These are phyloP conservation scores for Uria aalge DNA, from an alignment of 2,113 vertebrate genomes.

Conservation along the genomic window DNA sequence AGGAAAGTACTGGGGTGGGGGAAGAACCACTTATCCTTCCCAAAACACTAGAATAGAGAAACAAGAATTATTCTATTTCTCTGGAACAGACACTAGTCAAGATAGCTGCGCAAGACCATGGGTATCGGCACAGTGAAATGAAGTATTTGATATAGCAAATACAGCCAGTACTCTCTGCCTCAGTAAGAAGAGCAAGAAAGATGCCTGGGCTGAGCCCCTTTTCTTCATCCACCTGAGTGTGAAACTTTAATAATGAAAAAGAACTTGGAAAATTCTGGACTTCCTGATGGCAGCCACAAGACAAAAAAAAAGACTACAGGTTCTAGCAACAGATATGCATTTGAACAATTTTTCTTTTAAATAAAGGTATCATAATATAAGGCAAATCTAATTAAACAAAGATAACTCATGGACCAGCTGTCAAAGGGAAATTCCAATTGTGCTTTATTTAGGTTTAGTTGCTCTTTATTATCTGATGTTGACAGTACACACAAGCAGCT, in stretches of 20 bases:
- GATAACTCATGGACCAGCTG: neutral
- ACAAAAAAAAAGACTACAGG: neutral
- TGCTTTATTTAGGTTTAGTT: neutral
- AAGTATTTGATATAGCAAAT: neutral
- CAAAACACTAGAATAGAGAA: neutral
- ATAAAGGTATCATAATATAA: neutral
- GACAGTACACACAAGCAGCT: neutral
- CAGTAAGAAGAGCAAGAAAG: neutral
- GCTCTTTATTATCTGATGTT: neutral
- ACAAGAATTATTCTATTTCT: neutral
- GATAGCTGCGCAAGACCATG: neutral
- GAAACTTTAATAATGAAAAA: neutral
- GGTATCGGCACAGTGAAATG: neutral
- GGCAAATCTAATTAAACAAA: neutral
- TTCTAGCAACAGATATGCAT: neutral
- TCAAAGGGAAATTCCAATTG: conserved; percentile 26
- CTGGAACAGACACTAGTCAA: neutral
- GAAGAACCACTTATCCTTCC: neutral
- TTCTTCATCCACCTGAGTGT: neutral
- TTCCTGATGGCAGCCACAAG: neutral
- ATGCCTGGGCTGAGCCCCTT: neutral
- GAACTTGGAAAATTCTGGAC: neutral
- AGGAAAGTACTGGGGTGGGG: fast-evolving
- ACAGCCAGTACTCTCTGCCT: neutral
- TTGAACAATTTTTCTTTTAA: neutral